Conservation (phyloP, 2,113 vertebrate species). For the Hiodon tergisus region DNA sequence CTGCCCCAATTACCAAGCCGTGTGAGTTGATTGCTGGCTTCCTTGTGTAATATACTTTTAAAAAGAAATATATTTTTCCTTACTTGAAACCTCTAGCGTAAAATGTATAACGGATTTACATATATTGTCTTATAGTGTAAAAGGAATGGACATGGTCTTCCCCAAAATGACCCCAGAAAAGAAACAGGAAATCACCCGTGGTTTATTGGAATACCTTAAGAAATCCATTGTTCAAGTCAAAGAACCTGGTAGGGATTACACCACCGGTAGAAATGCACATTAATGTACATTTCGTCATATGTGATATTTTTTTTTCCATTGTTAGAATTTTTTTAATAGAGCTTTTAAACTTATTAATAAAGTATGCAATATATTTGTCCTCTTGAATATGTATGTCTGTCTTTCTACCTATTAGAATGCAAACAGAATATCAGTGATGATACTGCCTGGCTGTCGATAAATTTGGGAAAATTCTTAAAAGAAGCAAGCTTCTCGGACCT, state of each 20-base stretch:
- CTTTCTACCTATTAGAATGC: slow-evolving; percentile 2
- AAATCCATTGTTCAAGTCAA: neutral
- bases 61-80: no score
- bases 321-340: neutral
- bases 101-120: neutral
- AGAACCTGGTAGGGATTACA: neutral
- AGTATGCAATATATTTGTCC: neutral
- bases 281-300: neutral
- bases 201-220: slow-evolving; percentile 5
- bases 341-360: neutral
- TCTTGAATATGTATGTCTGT: neutral
- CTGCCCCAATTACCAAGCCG: slow-evolving; percentile 37
- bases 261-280: neutral
- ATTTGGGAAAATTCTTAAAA: slow-evolving; percentile 4
- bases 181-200: slow-evolving; percentile 9
- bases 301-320: neutral
- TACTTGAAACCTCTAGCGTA: neutral
- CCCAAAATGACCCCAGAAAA: neutral
- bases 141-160: neutral
- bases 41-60: neutral
- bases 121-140: neutral
- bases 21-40: slow-evolving; percentile 28
- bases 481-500: slow-evolving; percentile 2
- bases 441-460: slow-evolving; percentile 3
- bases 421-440: neutral